Percentiles rank a stretch among this genome's conserved stretches.
Conservation (phyloP, 1,140 invertebrate species). For the Carposina sasakii region DNA sequence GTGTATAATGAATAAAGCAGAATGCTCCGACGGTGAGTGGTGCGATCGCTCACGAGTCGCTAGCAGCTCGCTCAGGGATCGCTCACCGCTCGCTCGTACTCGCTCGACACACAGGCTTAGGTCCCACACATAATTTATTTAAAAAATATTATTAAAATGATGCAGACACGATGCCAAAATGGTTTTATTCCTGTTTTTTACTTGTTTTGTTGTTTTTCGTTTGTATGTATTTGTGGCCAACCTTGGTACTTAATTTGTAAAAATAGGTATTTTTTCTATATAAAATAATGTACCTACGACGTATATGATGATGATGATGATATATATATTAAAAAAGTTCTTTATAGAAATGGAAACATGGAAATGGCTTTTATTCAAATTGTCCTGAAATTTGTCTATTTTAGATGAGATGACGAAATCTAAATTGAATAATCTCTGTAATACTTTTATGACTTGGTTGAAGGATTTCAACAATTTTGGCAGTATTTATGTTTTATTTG, state of each 20-base stretch:
- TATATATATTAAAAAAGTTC: slow-evolving; percentile 65
- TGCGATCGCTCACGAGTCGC: slow-evolving; percentile 15
- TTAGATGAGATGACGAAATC: too few species aligned
- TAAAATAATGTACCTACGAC: slow-evolving; percentile 66
- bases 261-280: slow-evolving; percentile 70
- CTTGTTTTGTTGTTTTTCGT: slow-evolving; percentile 70
- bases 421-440: too few species aligned
- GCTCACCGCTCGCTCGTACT: slow-evolving; percentile 1
- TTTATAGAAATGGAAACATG: slow-evolving; percentile 61
- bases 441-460: too few species aligned
- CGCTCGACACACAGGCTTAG: slow-evolving; percentile 17
- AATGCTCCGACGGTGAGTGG: slow-evolving; percentile 16
- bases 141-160: slow-evolving; percentile 51
- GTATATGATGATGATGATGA: slow-evolving; percentile 64
- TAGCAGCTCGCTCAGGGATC: slow-evolving; percentile 19
- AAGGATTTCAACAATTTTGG: too few species aligned
- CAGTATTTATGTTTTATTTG: too few species aligned
- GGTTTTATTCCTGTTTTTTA: slow-evolving; percentile 70
- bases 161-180: slow-evolving; percentile 70
- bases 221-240: slow-evolving; percentile 70
- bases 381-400: slow-evolving; percentile 25
- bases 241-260: slow-evolving; percentile 69
- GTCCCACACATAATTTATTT: slow-evolving; percentile 60
- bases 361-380: slow-evolving; percentile 51
- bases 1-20: slow-evolving; percentile 33